These are phyloP conservation scores for Drosophila insularis DNA, from an alignment of 1,140 invertebrate genomes.

Conservation along the genomic window DNA sequence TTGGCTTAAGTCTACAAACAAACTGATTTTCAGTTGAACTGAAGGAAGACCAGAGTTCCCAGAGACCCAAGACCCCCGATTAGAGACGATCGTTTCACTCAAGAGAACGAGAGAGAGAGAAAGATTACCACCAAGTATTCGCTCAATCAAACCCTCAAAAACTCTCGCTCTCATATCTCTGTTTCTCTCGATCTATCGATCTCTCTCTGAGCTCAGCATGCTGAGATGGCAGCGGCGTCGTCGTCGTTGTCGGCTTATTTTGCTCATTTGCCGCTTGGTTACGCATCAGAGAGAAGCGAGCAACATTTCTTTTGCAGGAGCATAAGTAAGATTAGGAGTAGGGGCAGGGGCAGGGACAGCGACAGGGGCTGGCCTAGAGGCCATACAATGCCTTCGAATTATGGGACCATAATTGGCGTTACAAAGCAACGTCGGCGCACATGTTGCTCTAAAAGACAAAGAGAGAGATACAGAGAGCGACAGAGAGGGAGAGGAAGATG, in stretches of 20 bases:
- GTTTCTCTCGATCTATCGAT: conserved; percentile 30
- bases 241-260: conserved; percentile 28
- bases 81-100: conserved; percentile 49
- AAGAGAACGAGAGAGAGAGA: conserved; percentile 40
- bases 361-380: not conserved
- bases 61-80: conserved; percentile 34
- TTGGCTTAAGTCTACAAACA: conserved; percentile 61
- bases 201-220: conserved; percentile 27
- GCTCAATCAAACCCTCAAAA: too few relatives aligned
- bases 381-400: conserved; percentile 77
- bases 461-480: not conserved
- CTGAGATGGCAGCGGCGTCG: not conserved
- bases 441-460: conserved; percentile 51
- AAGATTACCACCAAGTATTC: not conserved
- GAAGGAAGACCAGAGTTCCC: conserved; percentile 22
- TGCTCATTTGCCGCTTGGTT: conserved; percentile 72
- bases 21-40: conserved; percentile 59
- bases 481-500: not conserved
- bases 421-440: conserved; percentile 68
- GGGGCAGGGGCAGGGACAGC: not conserved
- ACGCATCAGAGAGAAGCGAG: conserved; percentile 51
- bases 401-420: conserved; percentile 81
- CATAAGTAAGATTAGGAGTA: not conserved
- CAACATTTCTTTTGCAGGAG: conserved; percentile 25
- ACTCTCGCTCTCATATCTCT: not conserved